Percentiles rank a stretch among this genome's conserved stretches.
Evolutionary conservation across 2,888 invertebrate genomes (phyloP).

Genomic region (Carabus problematicus): DNA sequence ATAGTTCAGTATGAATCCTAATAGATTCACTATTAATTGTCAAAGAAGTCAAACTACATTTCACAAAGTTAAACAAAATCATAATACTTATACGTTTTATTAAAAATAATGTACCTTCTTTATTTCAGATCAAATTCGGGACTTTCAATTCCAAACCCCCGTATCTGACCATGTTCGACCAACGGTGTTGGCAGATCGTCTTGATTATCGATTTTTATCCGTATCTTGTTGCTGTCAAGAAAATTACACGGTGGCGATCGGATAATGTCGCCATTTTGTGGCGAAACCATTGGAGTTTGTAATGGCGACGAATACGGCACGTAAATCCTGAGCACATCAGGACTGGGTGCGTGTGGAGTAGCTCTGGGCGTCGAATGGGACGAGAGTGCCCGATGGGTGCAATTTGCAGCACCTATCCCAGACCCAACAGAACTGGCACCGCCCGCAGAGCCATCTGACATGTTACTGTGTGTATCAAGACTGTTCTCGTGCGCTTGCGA

Average conservation of each 20-base stretch:
- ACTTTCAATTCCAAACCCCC: conserved; percentile 56
- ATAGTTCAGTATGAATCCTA: neutral
- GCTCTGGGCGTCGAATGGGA: conserved; percentile 71
- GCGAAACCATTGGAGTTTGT: conserved; percentile 62
- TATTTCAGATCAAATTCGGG: conserved; percentile 56
- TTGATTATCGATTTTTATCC: conserved; percentile 73
- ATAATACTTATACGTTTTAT: neutral
- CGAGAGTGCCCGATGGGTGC: conserved; percentile 63
- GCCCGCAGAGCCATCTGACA: conserved; percentile 76
- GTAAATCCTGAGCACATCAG: conserved; percentile 80
- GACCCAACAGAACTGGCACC: conserved; percentile 59
- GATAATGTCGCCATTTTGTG: conserved; percentile 63
- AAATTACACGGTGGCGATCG: conserved; percentile 63
- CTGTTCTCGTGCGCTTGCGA: conserved; percentile 79
- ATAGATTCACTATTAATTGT: too few relatives aligned
- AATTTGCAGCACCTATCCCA: conserved; percentile 58
- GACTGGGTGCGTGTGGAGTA: conserved; percentile 71
- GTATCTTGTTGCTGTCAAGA: conserved; percentile 73
- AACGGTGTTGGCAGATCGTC: conserved; percentile 72
- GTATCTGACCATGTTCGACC: conserved; percentile 66
- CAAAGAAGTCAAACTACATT: too few relatives aligned
- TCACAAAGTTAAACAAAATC: too few relatives aligned
- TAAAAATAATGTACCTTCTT: neutral
- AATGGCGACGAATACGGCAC: conserved; percentile 76
- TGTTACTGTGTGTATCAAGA: conserved; percentile 77